Evolutionary conservation across 2,113 vertebrate genomes (phyloP).

Genomic region (Aptenodytes forsteri): DNA sequence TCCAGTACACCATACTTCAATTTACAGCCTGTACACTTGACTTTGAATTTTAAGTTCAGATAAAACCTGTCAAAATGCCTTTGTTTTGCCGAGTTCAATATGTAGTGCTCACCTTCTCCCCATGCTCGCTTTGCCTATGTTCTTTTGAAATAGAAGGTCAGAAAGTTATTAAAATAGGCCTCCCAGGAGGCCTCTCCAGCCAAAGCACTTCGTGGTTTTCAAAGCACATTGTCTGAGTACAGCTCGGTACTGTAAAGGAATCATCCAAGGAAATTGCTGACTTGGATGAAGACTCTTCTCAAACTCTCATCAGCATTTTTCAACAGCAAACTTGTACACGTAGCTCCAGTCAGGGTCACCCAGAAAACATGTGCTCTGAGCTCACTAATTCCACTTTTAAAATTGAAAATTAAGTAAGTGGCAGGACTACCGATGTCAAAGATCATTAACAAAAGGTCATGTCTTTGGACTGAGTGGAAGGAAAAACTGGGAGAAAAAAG

Average conservation of each 20-base stretch:
- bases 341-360: background rate
- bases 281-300: background rate
- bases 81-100: background rate
- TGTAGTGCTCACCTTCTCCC: background rate
- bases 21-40: background rate
- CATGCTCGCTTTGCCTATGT: background rate
- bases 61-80: background rate
- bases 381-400: background rate
- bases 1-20: background rate
- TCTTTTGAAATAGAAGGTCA: background rate
- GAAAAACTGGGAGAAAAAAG: background rate
- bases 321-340: fast-evolving
- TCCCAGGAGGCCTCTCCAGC: background rate
- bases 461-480: background rate
- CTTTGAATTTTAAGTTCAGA: background rate
- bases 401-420: background rate
- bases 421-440: background rate
- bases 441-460: background rate
- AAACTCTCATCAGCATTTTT: background rate
- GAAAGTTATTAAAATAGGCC: background rate
- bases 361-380: background rate
- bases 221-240: background rate
- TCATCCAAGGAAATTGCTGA: background rate
- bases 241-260: background rate
- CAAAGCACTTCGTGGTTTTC: background rate